Evolutionary conservation across 2,888 invertebrate genomes (phyloP), one percentile per base, ranked within the genome.

Genomic region (Monochamus alternatus): DNA sequence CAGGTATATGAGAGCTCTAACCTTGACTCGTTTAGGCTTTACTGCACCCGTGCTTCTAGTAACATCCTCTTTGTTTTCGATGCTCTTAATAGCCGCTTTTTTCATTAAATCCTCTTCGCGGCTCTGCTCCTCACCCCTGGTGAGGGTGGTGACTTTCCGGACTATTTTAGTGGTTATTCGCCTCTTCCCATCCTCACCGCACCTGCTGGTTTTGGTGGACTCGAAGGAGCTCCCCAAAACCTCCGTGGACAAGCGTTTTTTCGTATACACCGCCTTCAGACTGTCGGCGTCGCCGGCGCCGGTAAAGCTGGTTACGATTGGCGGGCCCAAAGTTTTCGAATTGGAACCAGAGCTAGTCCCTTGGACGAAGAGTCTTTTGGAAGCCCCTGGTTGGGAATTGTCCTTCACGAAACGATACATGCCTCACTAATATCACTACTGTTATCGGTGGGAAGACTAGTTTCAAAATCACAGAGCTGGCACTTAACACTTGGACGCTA

Each of bases 101-200:
- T 92, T 92, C 67, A 92, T 90, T 83, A 95, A 87, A 86, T 95
- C 94, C 86, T 96, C 95, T 52, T 93, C 91, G 43, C 92, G 91
- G 78, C 93, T 92, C 83, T 94, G 93, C 88, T 97, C 96, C 87
- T 97, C 96, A 58, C 96, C 97, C 14, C 96, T 92, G 78, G 96
- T 95, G 82, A 97, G 88, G 2, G 97, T 97, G 51, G 97, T 97
- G 83, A 97, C 96, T 89, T 96, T 97, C 78, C 96, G 92, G 69
- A 97, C 94, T 79, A 97, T 95, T 86, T 95, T 93, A 60, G 96
- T 95, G 38, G 96, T 97, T 81, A 97, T 95, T 81, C 96, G 93
- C 78, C 95, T 92, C 86, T 94, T 93, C 55, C 96, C 96, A 86
- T 93, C 94, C 81, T 94, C 93, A 75, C 94, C 94, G 87, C 93